phyloP scores from a whole-genome alignment of 2,797 vertebrate genomes.

The Nasua narica region DNA sequence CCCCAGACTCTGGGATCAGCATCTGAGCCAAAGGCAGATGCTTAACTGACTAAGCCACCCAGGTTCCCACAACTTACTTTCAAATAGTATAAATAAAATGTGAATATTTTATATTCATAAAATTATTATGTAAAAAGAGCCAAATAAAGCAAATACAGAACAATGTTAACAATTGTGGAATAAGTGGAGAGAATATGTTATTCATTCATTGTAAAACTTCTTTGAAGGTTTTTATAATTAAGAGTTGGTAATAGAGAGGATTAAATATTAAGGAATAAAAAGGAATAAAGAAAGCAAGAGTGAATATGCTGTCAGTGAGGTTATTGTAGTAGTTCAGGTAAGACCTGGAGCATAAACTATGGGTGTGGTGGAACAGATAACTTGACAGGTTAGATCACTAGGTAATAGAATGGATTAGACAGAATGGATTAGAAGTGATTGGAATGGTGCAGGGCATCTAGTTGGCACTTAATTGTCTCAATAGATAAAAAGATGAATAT shows the following conservation, averaged over 20 bases:
- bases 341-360: neutral
- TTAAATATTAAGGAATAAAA: neutral
- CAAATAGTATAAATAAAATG: neutral
- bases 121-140: neutral
- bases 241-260: neutral
- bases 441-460: neutral
- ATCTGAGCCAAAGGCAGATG: neutral
- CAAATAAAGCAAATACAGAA: neutral
- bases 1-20: neutral
- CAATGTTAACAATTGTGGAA: neutral
- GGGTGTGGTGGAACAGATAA: neutral
- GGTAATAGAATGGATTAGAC: neutral
- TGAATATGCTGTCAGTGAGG: neutral
- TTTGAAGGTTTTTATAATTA: constrained; percentile 17
- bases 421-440: neutral
- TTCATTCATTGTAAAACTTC: neutral
- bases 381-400: neutral
- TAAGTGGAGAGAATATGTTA: neutral
- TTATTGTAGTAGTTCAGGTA: neutral
- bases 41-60: neutral
- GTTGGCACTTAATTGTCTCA: neutral
- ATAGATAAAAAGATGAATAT: neutral
- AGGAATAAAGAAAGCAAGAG: neutral
- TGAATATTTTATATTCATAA: neutral
- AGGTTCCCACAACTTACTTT: neutral